phyloP scores from a whole-genome alignment of 2,888 invertebrate genomes.

The Microctonus aethiopoides region DNA sequence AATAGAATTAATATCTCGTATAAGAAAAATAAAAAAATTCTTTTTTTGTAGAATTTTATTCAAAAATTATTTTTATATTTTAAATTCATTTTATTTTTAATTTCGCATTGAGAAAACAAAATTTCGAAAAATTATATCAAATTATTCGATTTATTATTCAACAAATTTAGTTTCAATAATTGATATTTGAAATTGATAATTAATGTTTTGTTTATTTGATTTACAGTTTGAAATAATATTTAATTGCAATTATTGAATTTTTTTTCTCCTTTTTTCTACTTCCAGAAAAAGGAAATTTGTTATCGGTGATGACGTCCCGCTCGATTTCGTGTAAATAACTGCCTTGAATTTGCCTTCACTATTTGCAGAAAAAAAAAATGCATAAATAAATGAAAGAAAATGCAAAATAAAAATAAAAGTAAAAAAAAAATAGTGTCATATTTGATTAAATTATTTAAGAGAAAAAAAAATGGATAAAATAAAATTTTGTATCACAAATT shows the following conservation, averaged over 20 bases:
- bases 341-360: neutral
- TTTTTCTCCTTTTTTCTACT: neutral
- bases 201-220: too few species aligned
- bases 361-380: too few species aligned
- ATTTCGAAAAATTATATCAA: too few species aligned
- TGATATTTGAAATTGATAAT: too few species aligned
- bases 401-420: neutral
- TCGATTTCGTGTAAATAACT: conserved; percentile 33
- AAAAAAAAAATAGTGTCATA: neutral
- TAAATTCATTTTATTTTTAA: too few species aligned
- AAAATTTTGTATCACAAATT: conserved; percentile 8
- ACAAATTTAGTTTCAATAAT: too few species aligned
- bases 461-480: neutral
- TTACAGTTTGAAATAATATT: too few species aligned
- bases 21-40: neutral
- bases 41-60: neutral
- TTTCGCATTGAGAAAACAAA: too few species aligned
- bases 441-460: neutral
- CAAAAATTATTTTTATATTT: too few species aligned
- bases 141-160: too few species aligned
- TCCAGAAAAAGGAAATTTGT: conserved; percentile 11
- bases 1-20: neutral
- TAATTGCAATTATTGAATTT: too few species aligned
- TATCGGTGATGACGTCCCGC: conserved; percentile 41
- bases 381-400: neutral